Evolutionary conservation across 1,140 invertebrate genomes (phyloP), one percentile per base, ranked within the genome.

Genomic region (Drosophila watanabei): DNA sequence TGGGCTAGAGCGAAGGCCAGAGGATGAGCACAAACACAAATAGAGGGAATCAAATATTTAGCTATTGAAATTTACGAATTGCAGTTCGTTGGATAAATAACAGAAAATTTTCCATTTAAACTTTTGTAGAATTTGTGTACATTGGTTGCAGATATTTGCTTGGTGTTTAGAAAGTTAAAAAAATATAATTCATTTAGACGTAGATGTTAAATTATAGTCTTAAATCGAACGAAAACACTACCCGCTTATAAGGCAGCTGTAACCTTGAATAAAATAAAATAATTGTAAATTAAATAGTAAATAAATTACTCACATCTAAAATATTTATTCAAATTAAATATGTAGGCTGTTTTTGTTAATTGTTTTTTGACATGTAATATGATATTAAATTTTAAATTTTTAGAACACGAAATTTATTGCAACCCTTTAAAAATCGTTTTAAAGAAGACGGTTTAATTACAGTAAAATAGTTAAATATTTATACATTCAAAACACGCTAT

Each of bases 21-120:
- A 16, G 63, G 59, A 68, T 68, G 64, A 49, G 30, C 64, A 20
- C 33, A 32, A 39, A 30, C 20, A 4, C 39, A 65, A 43, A 43
- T 13, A 60, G 39, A 16, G 39, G 28, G 1, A 30, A 59, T 43
- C 16, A 45, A 65, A 62, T 62, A 45, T 20, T 24, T 35, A 9
- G 2, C 16, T 28, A 13, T n/a, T 16, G 20, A 8, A 33, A 33
- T 62, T 39, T 43, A 61, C 57, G 9, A n/a, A 33, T 18, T 33
- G 2, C 20, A 43, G 11, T 43, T 14, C 1, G 10, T 30, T 60
- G 20, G 28, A 8, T 41, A 59, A 59, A 64, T 13, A 63, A 16
- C 5, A 30, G 7, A 18, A 8, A 11, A 18, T 24, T 20, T 30
- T 59, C 11, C 13, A 8, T 39, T n/a, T n/a, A n/a, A n/a, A n/a